Percentiles rank a stretch among this genome's conserved stretches.
phyloP scores from a whole-genome alignment of 2,113 vertebrate species.

The Anthoscopus minutus region DNA sequence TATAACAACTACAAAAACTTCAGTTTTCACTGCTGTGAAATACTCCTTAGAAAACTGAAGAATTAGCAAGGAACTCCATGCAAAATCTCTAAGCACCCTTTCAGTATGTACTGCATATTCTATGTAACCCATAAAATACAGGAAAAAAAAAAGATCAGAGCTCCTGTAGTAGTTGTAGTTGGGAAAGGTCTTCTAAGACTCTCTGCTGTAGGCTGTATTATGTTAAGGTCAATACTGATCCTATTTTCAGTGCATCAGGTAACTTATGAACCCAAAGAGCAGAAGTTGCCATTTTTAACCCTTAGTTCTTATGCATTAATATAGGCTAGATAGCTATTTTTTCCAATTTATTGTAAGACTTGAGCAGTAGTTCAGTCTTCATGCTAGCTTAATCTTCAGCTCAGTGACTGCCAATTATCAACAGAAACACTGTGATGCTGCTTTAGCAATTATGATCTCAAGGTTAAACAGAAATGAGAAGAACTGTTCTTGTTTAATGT shows the following conservation, averaged over 20 bases:
- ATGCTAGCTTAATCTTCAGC: conserved; percentile 3
- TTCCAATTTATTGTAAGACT: neutral
- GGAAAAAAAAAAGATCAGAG: no score
- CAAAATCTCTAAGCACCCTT: neutral
- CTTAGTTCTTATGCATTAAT: neutral
- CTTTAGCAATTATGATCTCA: neutral
- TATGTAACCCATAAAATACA: neutral
- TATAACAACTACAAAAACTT: neutral
- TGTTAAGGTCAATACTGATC: neutral
- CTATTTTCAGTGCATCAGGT: neutral
- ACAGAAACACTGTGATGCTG: neutral
- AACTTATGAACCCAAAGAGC: neutral
- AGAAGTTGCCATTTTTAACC: neutral
- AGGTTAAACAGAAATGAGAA: neutral
- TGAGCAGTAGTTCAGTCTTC: neutral
- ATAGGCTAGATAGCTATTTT: neutral
- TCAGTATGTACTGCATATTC: neutral
- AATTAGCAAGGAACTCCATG: neutral
- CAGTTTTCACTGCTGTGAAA: neutral
- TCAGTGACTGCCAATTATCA: neutral
- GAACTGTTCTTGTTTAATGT: neutral
- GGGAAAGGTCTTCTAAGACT: neutral
- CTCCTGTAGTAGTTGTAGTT: neutral
- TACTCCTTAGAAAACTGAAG: neutral
- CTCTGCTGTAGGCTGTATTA: neutral